Conservation (phyloP, 2,888 invertebrate genomes). For the Nemoura dubitans region DNA sequence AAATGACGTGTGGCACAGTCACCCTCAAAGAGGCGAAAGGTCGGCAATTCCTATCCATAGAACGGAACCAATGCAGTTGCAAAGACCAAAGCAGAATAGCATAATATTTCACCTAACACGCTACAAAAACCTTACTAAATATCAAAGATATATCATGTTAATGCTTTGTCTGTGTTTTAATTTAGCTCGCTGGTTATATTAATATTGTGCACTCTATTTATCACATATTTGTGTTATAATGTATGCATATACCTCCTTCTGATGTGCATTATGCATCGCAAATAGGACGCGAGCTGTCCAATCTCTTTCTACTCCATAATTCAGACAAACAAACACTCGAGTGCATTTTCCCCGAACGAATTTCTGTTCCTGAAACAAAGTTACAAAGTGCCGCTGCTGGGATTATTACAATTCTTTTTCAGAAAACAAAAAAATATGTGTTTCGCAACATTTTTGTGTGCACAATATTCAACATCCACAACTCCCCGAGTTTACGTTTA, state of each 20-base stretch:
- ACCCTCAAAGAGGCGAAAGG: neutral
- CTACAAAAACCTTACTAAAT: neutral
- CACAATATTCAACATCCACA: neutral
- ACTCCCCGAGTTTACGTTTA: neutral
- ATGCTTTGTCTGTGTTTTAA: neutral
- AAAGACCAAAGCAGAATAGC: neutral
- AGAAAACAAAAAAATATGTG: neutral
- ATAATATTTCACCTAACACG: neutral
- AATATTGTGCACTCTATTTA: neutral
- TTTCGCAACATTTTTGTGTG: neutral
- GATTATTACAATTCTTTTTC: conserved; percentile 1
- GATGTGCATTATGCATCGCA: neutral
- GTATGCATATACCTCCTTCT: neutral
- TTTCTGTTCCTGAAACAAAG: neutral
- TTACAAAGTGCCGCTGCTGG: neutral
- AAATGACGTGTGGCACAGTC: neutral
- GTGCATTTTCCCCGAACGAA: neutral
- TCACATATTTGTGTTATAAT: neutral
- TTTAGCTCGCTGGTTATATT: neutral
- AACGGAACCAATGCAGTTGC: neutral
- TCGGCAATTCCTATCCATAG: neutral
- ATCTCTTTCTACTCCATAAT: neutral
- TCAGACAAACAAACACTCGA: neutral
- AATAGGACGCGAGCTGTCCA: neutral
- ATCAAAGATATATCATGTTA: neutral